These are phyloP conservation scores for Falco berigora DNA, from an alignment of 2,797 vertebrate genomes.

Conservation along the genomic window DNA sequence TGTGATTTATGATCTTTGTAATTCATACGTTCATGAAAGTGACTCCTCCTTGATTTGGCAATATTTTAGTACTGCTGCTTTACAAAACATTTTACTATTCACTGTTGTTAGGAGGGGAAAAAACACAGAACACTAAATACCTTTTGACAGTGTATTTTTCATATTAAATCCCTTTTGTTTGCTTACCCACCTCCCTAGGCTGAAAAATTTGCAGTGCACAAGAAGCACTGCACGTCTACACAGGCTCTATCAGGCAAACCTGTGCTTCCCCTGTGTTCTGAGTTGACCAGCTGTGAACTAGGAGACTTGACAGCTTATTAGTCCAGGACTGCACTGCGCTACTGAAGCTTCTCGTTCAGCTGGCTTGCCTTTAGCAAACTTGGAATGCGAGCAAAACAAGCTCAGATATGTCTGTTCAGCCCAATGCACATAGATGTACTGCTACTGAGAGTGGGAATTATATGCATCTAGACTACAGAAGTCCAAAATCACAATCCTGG, in stretches of 20 bases:
- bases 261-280: not conserved
- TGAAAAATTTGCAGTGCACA: not conserved
- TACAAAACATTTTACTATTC: not conserved
- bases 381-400: slow-evolving; percentile 9
- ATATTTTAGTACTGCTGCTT: not conserved
- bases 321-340: not conserved
- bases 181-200: not conserved
- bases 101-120: not conserved
- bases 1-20: not conserved
- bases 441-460: not conserved
- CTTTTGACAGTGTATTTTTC: not conserved
- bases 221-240: not conserved
- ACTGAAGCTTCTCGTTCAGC: not conserved
- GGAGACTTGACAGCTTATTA: slow-evolving; percentile 14
- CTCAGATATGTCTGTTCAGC: not conserved
- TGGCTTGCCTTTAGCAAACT: not conserved
- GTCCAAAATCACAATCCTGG: not conserved
- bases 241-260: not conserved
- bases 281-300: slow-evolving; percentile 14
- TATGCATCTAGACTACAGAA: not conserved
- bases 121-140: not conserved
- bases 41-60: not conserved
- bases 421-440: not conserved
- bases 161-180: not conserved
- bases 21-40: not conserved